Evolutionary conservation across 2,113 vertebrate species (phyloP).

Genomic region (Podilymbus podiceps): DNA sequence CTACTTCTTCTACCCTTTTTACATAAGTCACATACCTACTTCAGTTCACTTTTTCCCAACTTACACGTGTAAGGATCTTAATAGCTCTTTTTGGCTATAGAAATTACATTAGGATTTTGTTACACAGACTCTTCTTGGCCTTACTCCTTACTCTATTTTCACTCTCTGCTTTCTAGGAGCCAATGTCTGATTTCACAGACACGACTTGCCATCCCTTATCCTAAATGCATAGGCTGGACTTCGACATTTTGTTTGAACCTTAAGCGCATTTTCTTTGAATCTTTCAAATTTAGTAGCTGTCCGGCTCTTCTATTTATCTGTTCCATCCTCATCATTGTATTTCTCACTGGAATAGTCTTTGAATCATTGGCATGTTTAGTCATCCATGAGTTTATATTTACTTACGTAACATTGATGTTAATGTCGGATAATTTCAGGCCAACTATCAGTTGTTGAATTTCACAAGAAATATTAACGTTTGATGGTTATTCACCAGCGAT

Average conservation of each 20-base stretch:
- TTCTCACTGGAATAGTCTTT: not conserved
- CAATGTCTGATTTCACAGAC: not conserved
- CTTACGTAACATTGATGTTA: not conserved
- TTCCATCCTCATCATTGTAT: not conserved
- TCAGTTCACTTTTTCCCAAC: not conserved
- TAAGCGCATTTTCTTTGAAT: not conserved
- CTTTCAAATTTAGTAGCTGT: not conserved
- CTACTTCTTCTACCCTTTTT: not conserved
- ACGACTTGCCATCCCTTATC: rapidly evolving
- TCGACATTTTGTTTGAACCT: not conserved
- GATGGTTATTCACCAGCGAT: not conserved
- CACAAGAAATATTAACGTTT: not conserved
- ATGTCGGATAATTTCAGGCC: not conserved
- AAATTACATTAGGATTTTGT: not conserved
- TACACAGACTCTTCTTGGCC: not conserved
- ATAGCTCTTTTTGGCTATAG: not conserved
- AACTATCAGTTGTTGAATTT: not conserved
- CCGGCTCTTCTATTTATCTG: not conserved
- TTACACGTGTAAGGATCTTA: rapidly evolving
- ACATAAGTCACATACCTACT: not conserved
- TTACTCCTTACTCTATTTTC: not conserved
- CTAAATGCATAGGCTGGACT: not conserved
- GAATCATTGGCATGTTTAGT: not conserved
- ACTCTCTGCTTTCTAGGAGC: not conserved
- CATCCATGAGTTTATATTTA: not conserved